A percentile compares a stretch with the other conserved stretches of the same genome.
Evolutionary conservation across 92 coral and sea anemone species (phyloP).

Genomic region (Paragorgia papillata): DNA sequence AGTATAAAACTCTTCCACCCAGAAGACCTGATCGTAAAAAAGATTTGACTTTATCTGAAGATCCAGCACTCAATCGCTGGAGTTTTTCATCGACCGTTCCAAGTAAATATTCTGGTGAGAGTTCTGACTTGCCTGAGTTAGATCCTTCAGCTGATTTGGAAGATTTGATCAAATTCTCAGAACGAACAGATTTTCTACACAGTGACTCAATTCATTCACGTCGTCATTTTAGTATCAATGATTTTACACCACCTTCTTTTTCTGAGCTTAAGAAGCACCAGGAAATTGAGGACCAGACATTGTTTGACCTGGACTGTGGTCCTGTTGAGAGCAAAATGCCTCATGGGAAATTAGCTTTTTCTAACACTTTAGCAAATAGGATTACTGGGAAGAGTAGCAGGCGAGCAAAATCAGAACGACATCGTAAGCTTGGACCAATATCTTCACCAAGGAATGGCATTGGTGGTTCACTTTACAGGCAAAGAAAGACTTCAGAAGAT

Average conservation of each 20-base stretch:
- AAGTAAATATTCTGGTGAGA: too few species aligned
- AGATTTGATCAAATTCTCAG: background rate
- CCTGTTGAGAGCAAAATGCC: background rate
- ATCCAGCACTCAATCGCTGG: conserved; percentile 5
- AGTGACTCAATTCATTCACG: background rate
- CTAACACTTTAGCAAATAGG: background rate
- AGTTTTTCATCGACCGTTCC: background rate
- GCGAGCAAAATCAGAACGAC: conserved; percentile 19
- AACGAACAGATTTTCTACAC: conserved; percentile 26
- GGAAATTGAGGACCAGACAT: conserved; percentile 14
- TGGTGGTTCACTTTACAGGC: background rate
- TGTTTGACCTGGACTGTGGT: background rate
- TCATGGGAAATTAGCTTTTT: background rate
- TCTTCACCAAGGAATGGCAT: background rate
- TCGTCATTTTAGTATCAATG: conserved; percentile 28
- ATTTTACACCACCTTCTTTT: conserved; percentile 23
- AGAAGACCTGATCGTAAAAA: background rate
- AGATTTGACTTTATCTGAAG: background rate
- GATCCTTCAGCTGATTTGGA: background rate
- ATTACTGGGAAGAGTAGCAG: conserved; percentile 2
- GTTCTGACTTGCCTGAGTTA: background rate
- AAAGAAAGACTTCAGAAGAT: conserved; percentile 24
- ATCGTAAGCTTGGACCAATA: background rate
- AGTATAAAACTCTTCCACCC: conserved; percentile 15
- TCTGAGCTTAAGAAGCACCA: conserved; percentile 12